Evolutionary conservation across 2,888 invertebrate genomes (phyloP).

Genomic region (Ecdyonurus torrentis): DNA sequence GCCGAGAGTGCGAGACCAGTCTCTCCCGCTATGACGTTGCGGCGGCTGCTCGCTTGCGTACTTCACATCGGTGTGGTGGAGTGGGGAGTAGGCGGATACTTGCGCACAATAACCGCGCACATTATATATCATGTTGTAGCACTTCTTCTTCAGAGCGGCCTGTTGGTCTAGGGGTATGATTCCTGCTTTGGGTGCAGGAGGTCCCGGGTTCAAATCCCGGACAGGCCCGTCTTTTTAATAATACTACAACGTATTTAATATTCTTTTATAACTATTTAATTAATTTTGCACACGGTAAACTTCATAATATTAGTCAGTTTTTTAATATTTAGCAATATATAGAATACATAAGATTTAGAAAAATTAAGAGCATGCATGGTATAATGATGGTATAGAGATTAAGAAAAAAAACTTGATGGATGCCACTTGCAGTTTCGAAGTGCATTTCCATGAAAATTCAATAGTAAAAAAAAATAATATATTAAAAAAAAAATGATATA

Average conservation of each 20-base stretch:
- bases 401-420: too few species aligned
- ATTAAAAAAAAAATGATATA: too few species aligned
- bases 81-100: neutral
- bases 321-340: too few species aligned
- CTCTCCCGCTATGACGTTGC: neutral
- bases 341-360: too few species aligned
- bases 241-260: neutral
- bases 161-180: neutral
- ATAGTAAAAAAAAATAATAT: too few species aligned
- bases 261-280: too few species aligned
- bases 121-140: neutral
- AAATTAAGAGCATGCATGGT: too few species aligned
- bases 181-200: neutral
- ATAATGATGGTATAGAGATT: too few species aligned
- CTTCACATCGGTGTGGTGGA: neutral
- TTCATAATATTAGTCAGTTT: too few species aligned
- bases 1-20: neutral
- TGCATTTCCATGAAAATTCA: too few species aligned
- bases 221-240: neutral
- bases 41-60: neutral
- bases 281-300: too few species aligned
- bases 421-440: too few species aligned
- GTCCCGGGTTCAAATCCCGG: neutral
- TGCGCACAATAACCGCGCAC: neutral
- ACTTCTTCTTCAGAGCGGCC: neutral